phyloP scores from a whole-genome alignment of 2,888 invertebrate species.

The Drosophila helvetica region DNA sequence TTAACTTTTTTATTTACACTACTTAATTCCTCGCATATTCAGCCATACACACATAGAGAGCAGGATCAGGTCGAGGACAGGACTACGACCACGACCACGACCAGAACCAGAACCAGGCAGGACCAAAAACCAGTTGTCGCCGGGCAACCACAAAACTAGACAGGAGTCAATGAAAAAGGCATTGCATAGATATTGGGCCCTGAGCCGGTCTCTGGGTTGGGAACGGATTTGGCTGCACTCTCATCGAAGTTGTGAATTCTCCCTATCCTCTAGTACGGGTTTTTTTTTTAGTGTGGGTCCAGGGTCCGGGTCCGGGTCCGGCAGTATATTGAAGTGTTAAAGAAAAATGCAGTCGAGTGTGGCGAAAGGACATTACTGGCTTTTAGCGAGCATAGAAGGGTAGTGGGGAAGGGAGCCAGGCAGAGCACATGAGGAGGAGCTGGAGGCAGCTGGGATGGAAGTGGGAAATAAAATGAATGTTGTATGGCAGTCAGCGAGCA shows the following conservation, averaged over 20 bases:
- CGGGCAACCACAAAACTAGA: conserved; percentile 71
- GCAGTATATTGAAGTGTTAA: conserved; percentile 78
- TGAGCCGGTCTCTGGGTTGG: conserved; percentile 53
- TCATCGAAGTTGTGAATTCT: conserved; percentile 63
- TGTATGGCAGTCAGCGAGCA: conserved; percentile 70
- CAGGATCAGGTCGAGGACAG: conserved; percentile 6
- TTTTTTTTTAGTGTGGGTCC: conserved; percentile 31
- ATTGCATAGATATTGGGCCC: conserved; percentile 62
- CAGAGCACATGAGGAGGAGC: neutral
- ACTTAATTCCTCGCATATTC: conserved; percentile 72
- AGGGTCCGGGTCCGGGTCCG: conserved; percentile 14
- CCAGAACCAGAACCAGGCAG: conserved; percentile 16
- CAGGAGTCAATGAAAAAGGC: conserved; percentile 62
- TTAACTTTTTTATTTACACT: conserved; percentile 56
- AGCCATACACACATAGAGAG: conserved; percentile 17
- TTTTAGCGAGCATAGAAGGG: conserved; percentile 67
- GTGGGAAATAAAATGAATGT: conserved; percentile 76
- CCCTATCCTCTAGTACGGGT: conserved; percentile 40
- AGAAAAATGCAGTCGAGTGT: conserved; percentile 80
- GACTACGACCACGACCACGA: neutral
- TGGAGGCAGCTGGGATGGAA: conserved; percentile 22
- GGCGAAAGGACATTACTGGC: conserved; percentile 79
- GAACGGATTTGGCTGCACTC: conserved; percentile 57
- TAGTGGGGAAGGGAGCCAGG: neutral
- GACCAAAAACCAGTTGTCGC: conserved; percentile 69